Percentiles rank a stretch among this genome's conserved stretches.
Evolutionary conservation across 2,113 vertebrate genomes (phyloP).

Genomic region (Gnathonemus echidnorhynchus): DNA sequence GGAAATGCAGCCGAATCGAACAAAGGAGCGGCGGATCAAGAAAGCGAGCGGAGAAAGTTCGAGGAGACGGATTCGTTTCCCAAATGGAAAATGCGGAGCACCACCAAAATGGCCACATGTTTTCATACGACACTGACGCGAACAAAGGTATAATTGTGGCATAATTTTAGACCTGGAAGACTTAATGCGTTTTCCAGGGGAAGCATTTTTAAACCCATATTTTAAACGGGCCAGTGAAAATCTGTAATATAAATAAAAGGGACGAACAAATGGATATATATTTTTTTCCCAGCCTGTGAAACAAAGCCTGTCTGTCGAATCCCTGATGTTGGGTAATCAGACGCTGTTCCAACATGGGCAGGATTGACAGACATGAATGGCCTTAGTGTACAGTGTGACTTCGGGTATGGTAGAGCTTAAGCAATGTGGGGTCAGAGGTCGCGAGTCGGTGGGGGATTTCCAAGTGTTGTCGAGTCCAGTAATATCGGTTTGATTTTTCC

Average conservation of each 20-base stretch:
- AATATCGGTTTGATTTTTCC: background rate
- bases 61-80: background rate
- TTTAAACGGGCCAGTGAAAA: background rate
- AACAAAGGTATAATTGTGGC: constrained; percentile 17
- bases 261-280: constrained; percentile 3
- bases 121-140: background rate
- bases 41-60: background rate
- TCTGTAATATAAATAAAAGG: constrained; percentile 3
- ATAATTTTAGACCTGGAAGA: constrained; percentile 12
- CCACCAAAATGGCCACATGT: background rate
- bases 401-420: background rate
- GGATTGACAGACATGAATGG: background rate
- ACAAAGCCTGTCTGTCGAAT: background rate
- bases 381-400: background rate
- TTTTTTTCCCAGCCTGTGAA: background rate
- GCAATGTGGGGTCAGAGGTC: background rate
- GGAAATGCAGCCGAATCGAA: background rate
- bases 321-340: background rate
- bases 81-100: constrained; percentile 8
- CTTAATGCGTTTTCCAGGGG: constrained; percentile 4
- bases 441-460: background rate
- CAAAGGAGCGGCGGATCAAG: background rate
- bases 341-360: background rate
- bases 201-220: background rate
- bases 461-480: background rate